Evolutionary conservation across 2,797 vertebrate genomes (phyloP), one percentile per base, ranked within the genome.

Genomic region (Decapterus maruadsi): DNA sequence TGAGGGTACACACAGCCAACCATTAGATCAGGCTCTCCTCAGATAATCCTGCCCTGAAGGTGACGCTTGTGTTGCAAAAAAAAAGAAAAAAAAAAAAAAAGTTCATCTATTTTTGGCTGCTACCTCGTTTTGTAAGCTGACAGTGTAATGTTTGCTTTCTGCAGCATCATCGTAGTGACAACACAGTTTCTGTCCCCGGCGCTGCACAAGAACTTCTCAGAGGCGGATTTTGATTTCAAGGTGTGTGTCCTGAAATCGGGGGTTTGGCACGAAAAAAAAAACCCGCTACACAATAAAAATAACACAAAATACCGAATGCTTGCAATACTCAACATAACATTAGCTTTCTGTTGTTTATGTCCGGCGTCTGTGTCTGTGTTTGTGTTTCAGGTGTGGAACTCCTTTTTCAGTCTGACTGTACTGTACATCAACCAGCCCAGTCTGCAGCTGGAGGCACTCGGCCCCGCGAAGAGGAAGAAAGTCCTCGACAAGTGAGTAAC

Each of bases 361-460:
- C 59, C 68, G 26, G 26, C 3, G 26, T 26, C 26, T 26, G 26
- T 26, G 26, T 26, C 1, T 43, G 16, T 50, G 48, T 84, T 72
- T 75, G 76, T 78, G 22, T 63, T 29, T 70, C 90, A 99, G 98
- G 98, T 99, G 74, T 99, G 98, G 98, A 99, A 99, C 94, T 99
- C 98, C 31, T 99, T 99, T 78, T 99, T 99, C 94, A 99, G 98
- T 88, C 95, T 99, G 81, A 97, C 96, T 34, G 98, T 99, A 62
- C 90, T 99, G 80, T 99, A 98, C 93, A 99, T 99, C 91, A 99
- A 99, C 89, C 98, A 99, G 91, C 98, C 98, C 40, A 99, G 98
- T 88, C 95, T 99, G 78, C 98, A 99, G 81, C 94, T 99, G 61
- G 98, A 99, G 93, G 93, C 95, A 20, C 94, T 97, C 48, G 95